Percentiles rank a stretch among this genome's conserved stretches.
These are phyloP conservation scores for Harlomillsia oculata DNA, from an alignment of 1,140 invertebrate species.

Conservation along the genomic window DNA sequence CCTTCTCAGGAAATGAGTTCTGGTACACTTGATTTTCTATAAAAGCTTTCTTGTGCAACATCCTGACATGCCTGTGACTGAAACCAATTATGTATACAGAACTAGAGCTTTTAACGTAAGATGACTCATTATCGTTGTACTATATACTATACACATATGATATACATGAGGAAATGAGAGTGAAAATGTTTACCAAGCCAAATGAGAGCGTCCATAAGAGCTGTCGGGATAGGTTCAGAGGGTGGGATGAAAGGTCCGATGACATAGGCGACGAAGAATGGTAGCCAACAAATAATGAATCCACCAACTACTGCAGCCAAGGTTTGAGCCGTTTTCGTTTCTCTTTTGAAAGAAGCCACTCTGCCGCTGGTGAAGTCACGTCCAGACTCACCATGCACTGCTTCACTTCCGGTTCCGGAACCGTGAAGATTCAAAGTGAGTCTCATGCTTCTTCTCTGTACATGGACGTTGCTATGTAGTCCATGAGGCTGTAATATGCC, in stretches of 20 bases:
- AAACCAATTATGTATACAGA: no score
- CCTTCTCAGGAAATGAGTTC: no score
- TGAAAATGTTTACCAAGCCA: constrained; percentile 59
- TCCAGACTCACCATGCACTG: constrained; percentile 33
- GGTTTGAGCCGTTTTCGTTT: constrained; percentile 80
- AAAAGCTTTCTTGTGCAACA: no score
- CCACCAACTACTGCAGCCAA: constrained; percentile 66
- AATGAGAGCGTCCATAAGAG: constrained; percentile 66
- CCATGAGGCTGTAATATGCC: no score
- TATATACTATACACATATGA: background rate
- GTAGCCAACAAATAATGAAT: constrained; percentile 81
- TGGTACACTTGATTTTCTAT: no score
- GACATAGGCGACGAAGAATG: constrained; percentile 79
- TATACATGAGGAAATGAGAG: background rate
- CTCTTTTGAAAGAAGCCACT: constrained; percentile 46
- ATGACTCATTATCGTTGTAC: no score
- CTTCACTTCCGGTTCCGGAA: background rate
- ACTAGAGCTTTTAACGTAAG: no score
- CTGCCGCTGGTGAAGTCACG: constrained; percentile 35
- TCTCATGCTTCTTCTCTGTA: constrained; percentile 21
- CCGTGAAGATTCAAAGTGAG: constrained; percentile 13
- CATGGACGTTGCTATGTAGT: no score
- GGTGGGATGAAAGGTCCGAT: constrained; percentile 58
- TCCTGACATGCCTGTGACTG: no score
- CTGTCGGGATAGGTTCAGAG: constrained; percentile 45